Conservation (phyloP, 2,888 invertebrate species). For the Hirudinaria manillensis region DNA sequence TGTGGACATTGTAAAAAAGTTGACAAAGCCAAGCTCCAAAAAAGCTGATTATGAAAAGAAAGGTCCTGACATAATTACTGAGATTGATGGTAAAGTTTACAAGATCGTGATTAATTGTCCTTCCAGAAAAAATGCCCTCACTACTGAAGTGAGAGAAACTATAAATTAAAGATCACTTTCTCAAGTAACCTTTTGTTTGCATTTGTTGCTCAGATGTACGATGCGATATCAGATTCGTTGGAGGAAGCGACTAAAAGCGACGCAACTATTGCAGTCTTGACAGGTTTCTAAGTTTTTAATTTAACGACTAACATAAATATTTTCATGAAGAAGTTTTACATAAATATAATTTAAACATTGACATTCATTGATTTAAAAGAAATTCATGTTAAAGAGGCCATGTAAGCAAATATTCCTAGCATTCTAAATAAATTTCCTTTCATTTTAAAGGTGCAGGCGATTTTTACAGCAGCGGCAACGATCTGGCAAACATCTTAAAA, state of each 20-base stretch:
- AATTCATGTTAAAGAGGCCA: too few species aligned
- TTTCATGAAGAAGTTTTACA: not conserved
- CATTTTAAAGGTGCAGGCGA: slow-evolving; percentile 63
- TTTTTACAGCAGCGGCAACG: slow-evolving; percentile 80
- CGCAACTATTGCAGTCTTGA: slow-evolving; percentile 66
- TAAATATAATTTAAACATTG: too few species aligned
- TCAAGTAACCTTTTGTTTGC: not conserved
- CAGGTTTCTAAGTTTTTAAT: slow-evolving; percentile 54
- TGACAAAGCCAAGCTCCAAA: slow-evolving; percentile 41
- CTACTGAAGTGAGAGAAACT: slow-evolving; percentile 50
- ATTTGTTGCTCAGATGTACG: slow-evolving; percentile 61
- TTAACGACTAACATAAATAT: not conserved
- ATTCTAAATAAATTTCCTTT: not conserved
- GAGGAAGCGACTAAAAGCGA: slow-evolving; percentile 67
- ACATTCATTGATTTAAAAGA: too few species aligned
- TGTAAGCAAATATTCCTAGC: too few species aligned
- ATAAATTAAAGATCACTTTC: not conserved
- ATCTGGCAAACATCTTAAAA: slow-evolving; percentile 59
- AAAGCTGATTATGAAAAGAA: slow-evolving; percentile 13
- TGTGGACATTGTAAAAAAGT: slow-evolving; percentile 54
- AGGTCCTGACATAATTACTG: slow-evolving; percentile 41
- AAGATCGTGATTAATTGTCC: slow-evolving; percentile 66
- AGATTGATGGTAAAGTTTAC: slow-evolving; percentile 43
- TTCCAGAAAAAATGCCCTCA: slow-evolving; percentile 73
- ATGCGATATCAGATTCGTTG: slow-evolving; percentile 62